Conservation (phyloP, 1,140 invertebrate species). For the Parasteatoda tepidariorum region DNA sequence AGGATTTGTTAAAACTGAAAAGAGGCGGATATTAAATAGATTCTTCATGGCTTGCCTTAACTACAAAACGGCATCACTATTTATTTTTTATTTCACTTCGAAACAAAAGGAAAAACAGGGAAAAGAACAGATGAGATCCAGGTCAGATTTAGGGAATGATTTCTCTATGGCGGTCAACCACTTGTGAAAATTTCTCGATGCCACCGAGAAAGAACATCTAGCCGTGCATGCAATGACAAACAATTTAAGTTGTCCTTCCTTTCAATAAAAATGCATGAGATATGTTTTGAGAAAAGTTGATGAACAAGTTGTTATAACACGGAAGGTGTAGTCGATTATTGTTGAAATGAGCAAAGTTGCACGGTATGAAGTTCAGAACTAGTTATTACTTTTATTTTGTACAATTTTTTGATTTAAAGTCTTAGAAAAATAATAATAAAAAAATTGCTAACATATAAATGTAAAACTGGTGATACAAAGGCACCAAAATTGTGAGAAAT, state of each 20-base stretch:
- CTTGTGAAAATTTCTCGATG: neutral
- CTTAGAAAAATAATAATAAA: too few species aligned
- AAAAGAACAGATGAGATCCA: neutral
- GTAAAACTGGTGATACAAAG: too few species aligned
- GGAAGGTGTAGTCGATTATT: too few species aligned
- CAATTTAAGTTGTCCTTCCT: neutral
- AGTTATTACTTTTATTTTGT: too few species aligned
- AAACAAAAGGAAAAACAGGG: constrained; percentile 4
- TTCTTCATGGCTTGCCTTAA: neutral
- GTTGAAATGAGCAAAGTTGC: too few species aligned
- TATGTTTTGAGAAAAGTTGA: neutral
- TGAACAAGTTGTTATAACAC: too few species aligned
- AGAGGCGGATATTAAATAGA: constrained; percentile 25
- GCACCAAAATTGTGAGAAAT: too few species aligned
- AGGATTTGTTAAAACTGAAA: neutral
- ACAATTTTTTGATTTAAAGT: too few species aligned
- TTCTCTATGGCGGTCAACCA: constrained; percentile 39
- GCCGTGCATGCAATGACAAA: neutral
- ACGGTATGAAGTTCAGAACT: too few species aligned
- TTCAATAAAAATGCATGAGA: neutral
- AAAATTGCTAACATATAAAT: too few species aligned
- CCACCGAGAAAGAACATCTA: neutral
- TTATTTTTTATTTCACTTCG: neutral
- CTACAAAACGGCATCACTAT: neutral
- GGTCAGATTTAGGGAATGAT: constrained; percentile 13